Evolutionary conservation across 2,113 vertebrate genomes (phyloP), one percentile per base, ranked within the genome.

Genomic region (Tragulus kanchil): DNA sequence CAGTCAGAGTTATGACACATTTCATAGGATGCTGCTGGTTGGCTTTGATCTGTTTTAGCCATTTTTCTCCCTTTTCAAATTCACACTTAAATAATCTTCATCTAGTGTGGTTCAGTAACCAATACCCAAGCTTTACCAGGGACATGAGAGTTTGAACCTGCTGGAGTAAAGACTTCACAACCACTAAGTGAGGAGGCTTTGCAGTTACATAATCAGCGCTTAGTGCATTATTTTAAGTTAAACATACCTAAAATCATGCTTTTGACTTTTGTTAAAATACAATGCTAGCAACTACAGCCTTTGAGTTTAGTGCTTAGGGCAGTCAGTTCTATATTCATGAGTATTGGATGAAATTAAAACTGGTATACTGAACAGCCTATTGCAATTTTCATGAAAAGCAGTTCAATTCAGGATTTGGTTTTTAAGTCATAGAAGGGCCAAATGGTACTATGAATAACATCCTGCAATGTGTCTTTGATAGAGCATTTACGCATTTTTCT

Each of bases 171-270:
- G 58, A 23, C 6, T 42, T 59, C 13, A 16, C 31, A 69, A 48
- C 52, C 78, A 26, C 31, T 69, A 19, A 56, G 19, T 45, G 48
- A 62, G 25, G 13, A 59, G 19, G 11, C 12, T 17, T 58, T 85
- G 42, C 13, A 65, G 56, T 71, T 83, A 83, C n/a, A 26, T 73
- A 78, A 45, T 83, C 42, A 59, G 94, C 64, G 48, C 36, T 79
- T 78, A 54, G 45, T 31, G 7, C 3, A 3, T 75, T 86, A 67
- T 89, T 93, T 93, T 42, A 61, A 48, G 62, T 65, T 56, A 25
- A 62, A 75, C 16, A 9, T 25, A 93, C n/a, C 64, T 87, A 86
- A 96, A 79, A 89, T 54, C 65, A 73, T 83, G 61, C 31, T 95
- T 78, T 83, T 84, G 64, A 61, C 82, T 96, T 90, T 82, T 73